phyloP scores from a whole-genome alignment of 2,888 invertebrate species.

The Netelia virgata region DNA sequence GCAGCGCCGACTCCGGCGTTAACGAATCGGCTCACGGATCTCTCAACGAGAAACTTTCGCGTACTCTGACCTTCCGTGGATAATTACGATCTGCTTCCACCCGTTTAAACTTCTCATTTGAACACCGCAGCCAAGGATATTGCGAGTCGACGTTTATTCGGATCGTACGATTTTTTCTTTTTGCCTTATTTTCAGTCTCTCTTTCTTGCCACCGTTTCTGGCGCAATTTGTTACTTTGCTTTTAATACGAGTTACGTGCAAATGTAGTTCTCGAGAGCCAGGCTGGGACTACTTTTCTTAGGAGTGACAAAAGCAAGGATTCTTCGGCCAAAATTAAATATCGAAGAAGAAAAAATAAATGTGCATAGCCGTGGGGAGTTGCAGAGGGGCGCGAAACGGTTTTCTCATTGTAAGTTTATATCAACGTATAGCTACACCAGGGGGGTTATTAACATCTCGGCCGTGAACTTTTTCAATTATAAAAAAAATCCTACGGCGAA shows the following conservation, averaged over 20 bases:
- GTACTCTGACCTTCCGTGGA: background rate
- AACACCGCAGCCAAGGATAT: constrained; percentile 31
- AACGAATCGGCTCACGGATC: too few relatives aligned
- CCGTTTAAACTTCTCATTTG: constrained; percentile 62
- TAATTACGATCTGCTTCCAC: constrained; percentile 52
- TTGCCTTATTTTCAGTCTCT: background rate
- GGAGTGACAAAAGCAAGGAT: too few relatives aligned
- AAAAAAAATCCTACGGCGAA: constrained; percentile 40
- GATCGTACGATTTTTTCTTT: background rate
- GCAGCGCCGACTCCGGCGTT: too few relatives aligned
- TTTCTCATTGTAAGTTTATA: too few relatives aligned
- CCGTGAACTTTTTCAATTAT: constrained; percentile 56
- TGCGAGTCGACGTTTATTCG: background rate
- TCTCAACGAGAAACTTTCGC: too few relatives aligned
- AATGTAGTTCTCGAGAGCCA: too few relatives aligned
- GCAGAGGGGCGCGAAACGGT: too few relatives aligned
- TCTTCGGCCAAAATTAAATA: too few relatives aligned
- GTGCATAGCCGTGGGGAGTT: too few relatives aligned
- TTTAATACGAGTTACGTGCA: too few relatives aligned
- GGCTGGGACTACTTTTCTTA: too few relatives aligned
- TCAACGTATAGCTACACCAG: background rate
- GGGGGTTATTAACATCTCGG: background rate
- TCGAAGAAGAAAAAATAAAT: too few relatives aligned
- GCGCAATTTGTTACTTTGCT: background rate
- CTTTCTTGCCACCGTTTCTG: background rate